Evolutionary conservation across 2,113 vertebrate genomes (phyloP).

Genomic region (Pogona vitticeps): DNA sequence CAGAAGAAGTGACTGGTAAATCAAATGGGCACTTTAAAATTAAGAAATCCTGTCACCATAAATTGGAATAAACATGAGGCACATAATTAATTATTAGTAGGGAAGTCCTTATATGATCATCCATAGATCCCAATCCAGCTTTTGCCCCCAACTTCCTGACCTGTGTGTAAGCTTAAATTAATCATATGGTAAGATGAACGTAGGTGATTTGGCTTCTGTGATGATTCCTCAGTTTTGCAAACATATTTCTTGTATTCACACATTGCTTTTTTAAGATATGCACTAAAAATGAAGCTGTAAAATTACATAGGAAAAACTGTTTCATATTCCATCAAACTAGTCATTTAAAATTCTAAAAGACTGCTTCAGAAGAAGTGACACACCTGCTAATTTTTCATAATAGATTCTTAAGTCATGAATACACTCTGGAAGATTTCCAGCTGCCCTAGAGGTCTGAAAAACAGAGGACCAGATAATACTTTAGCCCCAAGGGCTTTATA

Average conservation of each 20-base stretch:
- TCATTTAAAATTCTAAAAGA: neutral
- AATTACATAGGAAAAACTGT: no score
- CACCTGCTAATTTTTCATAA: neutral
- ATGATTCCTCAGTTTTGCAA: neutral
- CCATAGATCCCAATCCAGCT: neutral
- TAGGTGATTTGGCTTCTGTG: neutral
- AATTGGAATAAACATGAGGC: no score
- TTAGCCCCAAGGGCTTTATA: constrained; percentile 67
- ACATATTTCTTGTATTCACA: no score
- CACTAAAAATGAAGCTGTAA: no score
- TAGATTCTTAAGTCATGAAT: neutral
- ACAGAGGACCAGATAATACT: neutral
- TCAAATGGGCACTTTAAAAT: no score
- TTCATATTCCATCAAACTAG: neutral
- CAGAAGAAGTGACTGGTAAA: no score
- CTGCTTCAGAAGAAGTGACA: neutral
- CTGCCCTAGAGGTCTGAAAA: neutral
- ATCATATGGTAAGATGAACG: no score
- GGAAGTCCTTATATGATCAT: neutral
- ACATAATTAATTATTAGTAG: no score
- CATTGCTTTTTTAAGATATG: neutral
- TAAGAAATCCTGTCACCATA: no score
- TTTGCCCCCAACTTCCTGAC: neutral
- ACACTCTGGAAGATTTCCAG: constrained; percentile 26
- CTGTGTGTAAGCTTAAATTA: neutral